Conservation (phyloP, 2,888 invertebrate species). For the Anticlea derivata region DNA sequence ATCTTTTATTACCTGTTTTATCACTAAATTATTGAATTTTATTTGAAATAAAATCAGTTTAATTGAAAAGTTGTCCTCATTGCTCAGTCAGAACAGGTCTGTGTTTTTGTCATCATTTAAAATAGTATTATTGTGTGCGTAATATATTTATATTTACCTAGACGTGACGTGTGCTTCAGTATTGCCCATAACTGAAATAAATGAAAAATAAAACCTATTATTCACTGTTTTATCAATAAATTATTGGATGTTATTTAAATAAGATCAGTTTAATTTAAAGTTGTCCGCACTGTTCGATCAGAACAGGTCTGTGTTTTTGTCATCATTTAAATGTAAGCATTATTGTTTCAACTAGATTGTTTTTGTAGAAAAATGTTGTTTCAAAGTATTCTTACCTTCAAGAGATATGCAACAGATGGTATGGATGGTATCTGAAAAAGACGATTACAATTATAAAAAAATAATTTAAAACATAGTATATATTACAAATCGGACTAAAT, state of each 20-base stretch:
- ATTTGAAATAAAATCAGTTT: constrained; percentile 31
- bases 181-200: constrained; percentile 1
- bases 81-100: constrained; percentile 67
- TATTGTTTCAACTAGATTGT: not conserved
- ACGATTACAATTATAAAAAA: not conserved
- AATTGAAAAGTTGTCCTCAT: constrained; percentile 50
- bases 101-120: constrained; percentile 53
- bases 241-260: no score
- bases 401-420: no score
- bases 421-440: constrained; percentile 9
- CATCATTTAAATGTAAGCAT: constrained; percentile 46
- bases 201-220: constrained; percentile 42
- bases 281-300: constrained; percentile 57
- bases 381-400: constrained; percentile 4
- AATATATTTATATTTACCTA: constrained; percentile 2
- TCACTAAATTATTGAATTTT: no score
- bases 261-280: constrained; percentile 35
- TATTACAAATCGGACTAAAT: not conserved
- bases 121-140: not conserved
- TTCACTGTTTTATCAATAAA: not conserved
- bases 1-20: constrained; percentile 34
- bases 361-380: no score
- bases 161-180: not conserved
- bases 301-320: constrained; percentile 69
- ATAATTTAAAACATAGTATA: not conserved